Base-by-base conservation (phyloP, 2,797 vertebrate genomes). In the Trachops cirrhosus region DNA sequence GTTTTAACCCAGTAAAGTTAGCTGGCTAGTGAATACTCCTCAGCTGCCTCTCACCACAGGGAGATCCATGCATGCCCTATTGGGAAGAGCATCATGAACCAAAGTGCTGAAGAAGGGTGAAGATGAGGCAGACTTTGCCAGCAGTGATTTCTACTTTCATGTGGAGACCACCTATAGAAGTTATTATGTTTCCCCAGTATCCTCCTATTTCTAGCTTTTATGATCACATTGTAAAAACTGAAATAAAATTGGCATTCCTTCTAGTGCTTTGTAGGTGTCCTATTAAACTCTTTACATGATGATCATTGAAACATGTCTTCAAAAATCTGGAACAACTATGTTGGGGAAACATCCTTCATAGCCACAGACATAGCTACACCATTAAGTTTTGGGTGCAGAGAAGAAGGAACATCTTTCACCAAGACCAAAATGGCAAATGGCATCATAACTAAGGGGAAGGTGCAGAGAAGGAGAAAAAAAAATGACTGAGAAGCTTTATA, bases 41-140 rank as follows among this genome's bases (percentile, higher is more conserved):
- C 3, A 34, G 57, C 2, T 34, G 3, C 6, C 3, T 16, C 34
- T 57, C 16, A 22, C 6, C 3, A 4, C 9, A 22, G n/a, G 52
- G 37, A 74, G 12, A 34, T 4, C 8, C 26, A 34, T 14, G 14
- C 8, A 0, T 11, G 46, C 12, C 50, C 12, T 1, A 9, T 1
- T 2, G 11, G 7, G 62, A 41, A 75, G 21, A 6, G 3, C 4
- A 19, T 2, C 4, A 6, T 10, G 22, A 77, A 5, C 14, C 9
- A 11, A 8, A 46, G 29, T n/a, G 62, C 18, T 24, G 18, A 4
- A 6, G 15, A 77, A 67, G 34, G 46, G 67, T 22, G 57, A 15
- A 8, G 18, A 5, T 24, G 26, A 59, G 39, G 18, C 9, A 32
- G 22, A 34, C 24, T 3, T 0, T 9, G 16, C 21, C 14, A 79